phyloP scores from a whole-genome alignment of 2,113 vertebrate species.

The Ardeotis arabs region DNA sequence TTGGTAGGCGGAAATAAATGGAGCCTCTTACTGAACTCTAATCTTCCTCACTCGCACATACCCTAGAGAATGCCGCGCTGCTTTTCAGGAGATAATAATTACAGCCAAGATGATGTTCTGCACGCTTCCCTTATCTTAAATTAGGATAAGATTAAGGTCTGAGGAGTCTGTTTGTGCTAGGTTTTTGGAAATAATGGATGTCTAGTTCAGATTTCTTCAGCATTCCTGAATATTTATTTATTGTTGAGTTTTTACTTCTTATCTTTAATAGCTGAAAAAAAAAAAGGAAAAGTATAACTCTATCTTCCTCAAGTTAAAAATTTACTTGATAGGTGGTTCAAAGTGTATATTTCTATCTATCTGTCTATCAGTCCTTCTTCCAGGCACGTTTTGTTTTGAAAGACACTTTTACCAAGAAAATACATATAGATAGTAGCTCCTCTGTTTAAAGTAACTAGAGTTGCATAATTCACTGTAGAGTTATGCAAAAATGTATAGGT shows the following conservation, averaged over 20 bases:
- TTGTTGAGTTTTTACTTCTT: not conserved
- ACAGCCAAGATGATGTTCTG: conserved; percentile 38
- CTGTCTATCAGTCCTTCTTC: not conserved
- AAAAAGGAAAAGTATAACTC: not conserved
- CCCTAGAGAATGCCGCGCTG: not conserved
- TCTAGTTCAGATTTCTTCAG: not conserved
- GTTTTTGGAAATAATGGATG: conserved; percentile 34
- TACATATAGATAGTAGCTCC: not conserved
- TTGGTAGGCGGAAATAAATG: conserved; percentile 38
- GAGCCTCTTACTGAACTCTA: conserved; percentile 40
- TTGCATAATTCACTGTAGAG: too few relatives aligned
- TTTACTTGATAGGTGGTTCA: not conserved
- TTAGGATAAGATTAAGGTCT: conserved; percentile 36
- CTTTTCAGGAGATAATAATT: conserved; percentile 56
- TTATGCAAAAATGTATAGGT: not conserved
- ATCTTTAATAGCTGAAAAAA: not conserved
- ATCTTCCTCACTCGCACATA: conserved; percentile 39
- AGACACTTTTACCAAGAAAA: not conserved
- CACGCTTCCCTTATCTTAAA: conserved; percentile 37
- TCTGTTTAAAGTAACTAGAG: conserved; percentile 20
- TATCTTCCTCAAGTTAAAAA: not conserved
- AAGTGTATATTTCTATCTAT: not conserved
- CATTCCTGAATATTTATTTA: not conserved
- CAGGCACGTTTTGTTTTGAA: not conserved
- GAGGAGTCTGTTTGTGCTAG: conserved; percentile 10